Evolutionary conservation across 1,140 invertebrate species (phyloP), one percentile per base, ranked within the genome.

Genomic region (Formica exsecta): DNA sequence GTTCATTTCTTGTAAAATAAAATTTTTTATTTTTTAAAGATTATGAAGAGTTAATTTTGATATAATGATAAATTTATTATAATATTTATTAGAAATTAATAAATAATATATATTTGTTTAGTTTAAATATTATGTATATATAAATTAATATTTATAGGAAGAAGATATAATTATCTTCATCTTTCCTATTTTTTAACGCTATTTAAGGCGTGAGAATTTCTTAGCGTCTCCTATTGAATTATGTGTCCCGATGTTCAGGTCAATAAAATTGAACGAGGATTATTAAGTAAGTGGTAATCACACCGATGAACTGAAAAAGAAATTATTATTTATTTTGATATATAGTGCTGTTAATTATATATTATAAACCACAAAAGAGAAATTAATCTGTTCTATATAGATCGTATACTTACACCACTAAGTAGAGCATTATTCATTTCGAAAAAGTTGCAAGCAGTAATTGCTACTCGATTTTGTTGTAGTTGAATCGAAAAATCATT

Each of bases 261-360:
- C 86, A 75, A 77, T 93, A 93, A 70, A 93, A 93, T 66, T 93
- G 92, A 0, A 93, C 88, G 19, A 93, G 87, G 25, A 93, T 93
- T n/a, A 93, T 93, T n/a, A 93, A 79, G 32, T 92, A 93, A 29
- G 92, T 93, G 0, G 92, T 93, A 25, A 92, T 92, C 25, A 91
- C 91, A 57, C 92, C 89, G 44, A 93, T 65, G n/a, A 93, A 93
- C 92, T 93, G 88, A 74, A 92, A 91, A 44, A 57, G 5, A 68
- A 44, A 29, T 38, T 44, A 57, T 54, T 71, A 9, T 22, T 54
- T 51, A 6, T 68, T 54, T 85, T 48, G 6, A 61, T 54, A 13
- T 44, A 41, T 66, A 59, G 6, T 0, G 13, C 11, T 22, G 13
- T 32, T 9, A 41, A 41, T 16, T 32, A 36, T 68, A 51, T 57